phyloP scores from a whole-genome alignment of 1,140 invertebrate genomes.

The Drepana arcuata region DNA sequence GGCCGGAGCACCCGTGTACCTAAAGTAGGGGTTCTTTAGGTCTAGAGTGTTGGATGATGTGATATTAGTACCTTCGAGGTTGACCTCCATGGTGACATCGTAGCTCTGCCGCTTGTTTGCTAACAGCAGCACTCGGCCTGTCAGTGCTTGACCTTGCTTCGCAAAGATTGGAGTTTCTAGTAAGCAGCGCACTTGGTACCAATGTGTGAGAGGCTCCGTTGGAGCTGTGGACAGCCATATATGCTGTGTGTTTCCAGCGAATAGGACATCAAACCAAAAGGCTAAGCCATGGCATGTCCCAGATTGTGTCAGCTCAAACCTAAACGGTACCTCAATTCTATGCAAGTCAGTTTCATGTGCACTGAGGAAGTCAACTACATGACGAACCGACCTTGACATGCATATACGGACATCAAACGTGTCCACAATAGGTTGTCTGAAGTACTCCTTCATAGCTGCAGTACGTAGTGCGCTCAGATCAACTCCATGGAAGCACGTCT shows the following conservation, averaged over 20 bases:
- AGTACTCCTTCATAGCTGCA: slow-evolving; percentile 97
- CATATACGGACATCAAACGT: slow-evolving; percentile 99
- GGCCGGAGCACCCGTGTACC: slow-evolving; percentile 90
- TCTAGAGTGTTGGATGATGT: slow-evolving; percentile 93
- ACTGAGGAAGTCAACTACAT: slow-evolving; percentile 96
- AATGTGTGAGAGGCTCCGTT: slow-evolving; percentile 98
- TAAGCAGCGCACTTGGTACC: slow-evolving; percentile 99
- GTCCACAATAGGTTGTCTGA: slow-evolving; percentile 98
- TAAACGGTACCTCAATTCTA: slow-evolving; percentile 95
- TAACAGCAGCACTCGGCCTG: slow-evolving; percentile 88
- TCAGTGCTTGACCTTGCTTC: slow-evolving; percentile 93
- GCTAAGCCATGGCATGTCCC: slow-evolving; percentile 97
- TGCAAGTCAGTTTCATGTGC: slow-evolving; percentile 96
- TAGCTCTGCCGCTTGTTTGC: slow-evolving; percentile 99
- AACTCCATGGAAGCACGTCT: slow-evolving; percentile 98
- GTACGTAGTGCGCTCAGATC: slow-evolving; percentile 89
- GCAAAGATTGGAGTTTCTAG: slow-evolving; percentile 95
- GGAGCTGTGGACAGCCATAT: slow-evolving; percentile 99
- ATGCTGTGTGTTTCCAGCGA: slow-evolving; percentile 90
- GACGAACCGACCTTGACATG: slow-evolving; percentile 94
- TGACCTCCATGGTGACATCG: slow-evolving; percentile 97
- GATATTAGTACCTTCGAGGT: slow-evolving; percentile 89
- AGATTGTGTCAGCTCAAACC: slow-evolving; percentile 93
- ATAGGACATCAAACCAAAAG: slow-evolving; percentile 99
- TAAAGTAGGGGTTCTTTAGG: slow-evolving; percentile 99